Conservation (phyloP, 2,797 vertebrate genomes). For the Microcaecilia unicolor region DNA sequence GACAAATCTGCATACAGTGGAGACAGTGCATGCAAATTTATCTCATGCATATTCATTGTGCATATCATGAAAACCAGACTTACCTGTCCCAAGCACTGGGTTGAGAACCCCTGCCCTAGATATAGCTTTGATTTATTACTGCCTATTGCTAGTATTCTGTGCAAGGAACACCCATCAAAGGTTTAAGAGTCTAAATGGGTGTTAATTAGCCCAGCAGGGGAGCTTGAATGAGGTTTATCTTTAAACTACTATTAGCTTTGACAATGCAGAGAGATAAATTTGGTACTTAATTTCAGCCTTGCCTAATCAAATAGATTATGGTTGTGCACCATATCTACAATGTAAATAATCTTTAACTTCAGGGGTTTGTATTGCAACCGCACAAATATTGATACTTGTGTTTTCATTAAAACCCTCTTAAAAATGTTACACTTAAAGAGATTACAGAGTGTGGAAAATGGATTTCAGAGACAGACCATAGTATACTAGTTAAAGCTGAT, state of each 20-base stretch:
- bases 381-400: fast-evolving
- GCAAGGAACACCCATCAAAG: slow-evolving; percentile 39
- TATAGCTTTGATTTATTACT: slow-evolving; percentile 32
- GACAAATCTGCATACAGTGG: no score
- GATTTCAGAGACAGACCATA: not conserved
- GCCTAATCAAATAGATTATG: slow-evolving; percentile 24
- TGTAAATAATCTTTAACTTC: slow-evolving; percentile 34
- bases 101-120: not conserved
- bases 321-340: slow-evolving; percentile 18
- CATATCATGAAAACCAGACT: not conserved
- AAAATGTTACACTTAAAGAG: not conserved
- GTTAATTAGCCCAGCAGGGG: slow-evolving; percentile 50
- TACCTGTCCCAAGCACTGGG: slow-evolving; percentile 19
- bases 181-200: slow-evolving; percentile 42
- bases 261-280: slow-evolving; percentile 42
- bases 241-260: slow-evolving; percentile 40
- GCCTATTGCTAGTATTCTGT: slow-evolving; percentile 18
- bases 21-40: no score
- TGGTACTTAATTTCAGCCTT: slow-evolving; percentile 25
- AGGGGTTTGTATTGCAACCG: not conserved
- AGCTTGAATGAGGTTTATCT: slow-evolving; percentile 43
- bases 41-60: no score
- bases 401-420: not conserved
- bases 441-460: not conserved
- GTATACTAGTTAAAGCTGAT: not conserved